Evolutionary conservation across 2,113 vertebrate genomes (phyloP).

Genomic region (Ictidomys tridecemlineatus): DNA sequence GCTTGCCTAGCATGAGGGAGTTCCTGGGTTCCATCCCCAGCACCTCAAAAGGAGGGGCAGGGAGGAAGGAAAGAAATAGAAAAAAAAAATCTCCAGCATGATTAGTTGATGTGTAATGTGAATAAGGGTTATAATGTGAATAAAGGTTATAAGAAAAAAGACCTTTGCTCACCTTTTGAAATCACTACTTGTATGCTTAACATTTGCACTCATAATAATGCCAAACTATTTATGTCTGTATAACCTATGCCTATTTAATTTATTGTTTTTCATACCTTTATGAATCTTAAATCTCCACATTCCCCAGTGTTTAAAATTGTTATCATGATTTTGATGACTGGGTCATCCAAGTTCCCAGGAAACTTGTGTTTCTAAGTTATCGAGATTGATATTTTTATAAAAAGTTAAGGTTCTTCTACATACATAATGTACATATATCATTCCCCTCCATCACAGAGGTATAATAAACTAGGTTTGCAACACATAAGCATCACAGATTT

Average conservation of each 20-base stretch:
- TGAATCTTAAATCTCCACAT: slow-evolving; percentile 10
- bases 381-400: slow-evolving; percentile 47
- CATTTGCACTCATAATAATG: slow-evolving; percentile 33
- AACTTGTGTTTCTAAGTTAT: neutral
- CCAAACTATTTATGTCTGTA: neutral
- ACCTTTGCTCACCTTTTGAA: neutral
- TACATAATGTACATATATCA: neutral
- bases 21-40: neutral
- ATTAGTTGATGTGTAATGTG: neutral
- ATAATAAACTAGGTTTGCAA: neutral
- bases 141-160: slow-evolving; percentile 54
- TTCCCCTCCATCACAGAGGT: neutral
- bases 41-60: too few relatives aligned
- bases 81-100: neutral
- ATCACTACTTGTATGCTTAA: slow-evolving; percentile 46
- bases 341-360: neutral
- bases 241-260: slow-evolving; percentile 19
- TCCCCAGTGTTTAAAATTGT: neutral
- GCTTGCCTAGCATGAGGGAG: neutral
- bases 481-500: neutral
- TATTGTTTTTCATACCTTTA: slow-evolving; percentile 23
- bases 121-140: neutral
- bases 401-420: neutral
- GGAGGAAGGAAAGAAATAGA: neutral
- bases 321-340: slow-evolving; percentile 37